Evolutionary conservation across 2,888 invertebrate species (phyloP).

Genomic region (Leptopterna dolabrata): DNA sequence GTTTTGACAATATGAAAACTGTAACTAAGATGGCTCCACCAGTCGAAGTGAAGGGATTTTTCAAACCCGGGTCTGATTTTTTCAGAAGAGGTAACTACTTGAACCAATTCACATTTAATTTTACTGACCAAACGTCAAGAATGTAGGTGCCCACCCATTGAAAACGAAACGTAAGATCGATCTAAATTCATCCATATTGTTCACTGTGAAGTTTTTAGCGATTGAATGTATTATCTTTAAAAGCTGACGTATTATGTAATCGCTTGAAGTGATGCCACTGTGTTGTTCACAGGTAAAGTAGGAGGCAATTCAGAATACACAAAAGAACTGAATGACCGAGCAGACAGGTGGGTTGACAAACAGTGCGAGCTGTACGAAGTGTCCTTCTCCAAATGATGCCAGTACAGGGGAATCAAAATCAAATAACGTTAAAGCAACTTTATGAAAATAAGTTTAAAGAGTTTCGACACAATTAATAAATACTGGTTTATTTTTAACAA

Average conservation of each 20-base stretch:
- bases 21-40: constrained; percentile 84
- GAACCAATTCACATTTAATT: no score
- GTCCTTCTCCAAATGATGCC: background rate
- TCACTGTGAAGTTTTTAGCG: no score
- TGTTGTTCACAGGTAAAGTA: constrained; percentile 56
- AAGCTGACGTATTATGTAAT: no score
- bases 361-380: background rate
- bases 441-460: background rate
- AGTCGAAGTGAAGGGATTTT: constrained; percentile 72
- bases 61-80: constrained; percentile 69
- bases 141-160: no score
- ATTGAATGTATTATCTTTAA: no score
- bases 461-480: background rate
- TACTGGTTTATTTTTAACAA: background rate
- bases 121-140: no score
- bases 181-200: no score
- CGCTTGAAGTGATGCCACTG: background rate
- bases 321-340: constrained; percentile 52
- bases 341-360: constrained; percentile 57
- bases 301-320: constrained; percentile 57
- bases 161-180: no score
- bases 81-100: constrained; percentile 71
- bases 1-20: constrained; percentile 83
- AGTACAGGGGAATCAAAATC: no score
- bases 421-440: background rate